These are phyloP conservation scores for Myrmecophaga tridactyla DNA, from an alignment of 2,113 vertebrate species.

Conservation along the genomic window DNA sequence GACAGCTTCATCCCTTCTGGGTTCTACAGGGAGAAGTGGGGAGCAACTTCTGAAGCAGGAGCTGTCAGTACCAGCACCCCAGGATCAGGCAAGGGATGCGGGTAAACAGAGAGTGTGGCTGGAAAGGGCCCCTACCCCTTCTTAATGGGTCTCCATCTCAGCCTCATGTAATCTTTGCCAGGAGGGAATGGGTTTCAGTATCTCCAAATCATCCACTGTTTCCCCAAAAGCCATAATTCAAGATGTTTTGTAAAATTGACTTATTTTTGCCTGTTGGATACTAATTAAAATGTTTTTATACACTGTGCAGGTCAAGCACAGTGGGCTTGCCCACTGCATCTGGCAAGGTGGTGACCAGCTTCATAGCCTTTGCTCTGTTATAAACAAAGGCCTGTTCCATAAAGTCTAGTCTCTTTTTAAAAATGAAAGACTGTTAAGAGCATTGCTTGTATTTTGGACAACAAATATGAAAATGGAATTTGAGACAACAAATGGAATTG, in stretches of 20 bases:
- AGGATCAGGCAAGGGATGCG: accelerated
- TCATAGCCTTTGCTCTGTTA: neutral
- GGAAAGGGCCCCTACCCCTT: too few relatives aligned
- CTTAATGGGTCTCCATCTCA: too few relatives aligned
- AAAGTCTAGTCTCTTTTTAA: neutral
- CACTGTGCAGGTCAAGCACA: neutral
- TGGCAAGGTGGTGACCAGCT: neutral
- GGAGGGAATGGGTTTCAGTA: neutral
- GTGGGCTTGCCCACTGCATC: neutral
- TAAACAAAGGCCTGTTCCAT: neutral
- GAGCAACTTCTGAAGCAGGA: neutral
- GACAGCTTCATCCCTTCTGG: neutral
- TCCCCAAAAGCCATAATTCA: neutral
- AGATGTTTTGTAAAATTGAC: neutral
- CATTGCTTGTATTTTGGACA: neutral
- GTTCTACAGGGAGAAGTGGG: neutral
- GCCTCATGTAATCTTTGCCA: neutral
- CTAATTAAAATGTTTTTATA: neutral
- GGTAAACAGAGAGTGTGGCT: neutral
- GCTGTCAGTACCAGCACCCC: neutral
- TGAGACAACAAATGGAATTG: neutral
- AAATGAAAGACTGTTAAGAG: neutral
- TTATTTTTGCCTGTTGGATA: neutral
- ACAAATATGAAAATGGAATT: neutral
- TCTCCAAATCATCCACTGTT: neutral